Evolutionary conservation across 2,113 vertebrate species (phyloP), one percentile per base, ranked within the genome.

Genomic region (Erythrocercus mccallii): DNA sequence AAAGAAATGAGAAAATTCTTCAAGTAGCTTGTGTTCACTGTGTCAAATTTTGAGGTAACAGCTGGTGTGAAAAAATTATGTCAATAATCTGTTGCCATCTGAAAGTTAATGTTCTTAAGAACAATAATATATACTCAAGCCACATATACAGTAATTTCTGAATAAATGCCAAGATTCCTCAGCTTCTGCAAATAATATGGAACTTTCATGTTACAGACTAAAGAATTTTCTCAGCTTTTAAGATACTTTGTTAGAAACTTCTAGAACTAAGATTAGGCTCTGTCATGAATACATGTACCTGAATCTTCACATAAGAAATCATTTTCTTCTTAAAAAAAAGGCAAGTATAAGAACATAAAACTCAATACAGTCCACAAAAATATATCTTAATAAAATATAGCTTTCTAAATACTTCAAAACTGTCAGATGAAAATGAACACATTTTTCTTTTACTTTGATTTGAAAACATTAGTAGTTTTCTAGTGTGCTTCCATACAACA

Each of bases 201-300:
- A 73, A 23, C 16, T 61, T 81, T 16, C 9, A 58, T 19, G 47
- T 33, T 62, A 6, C 1, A 4, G 14, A 78, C 60, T 53, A 82
- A 77, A 78, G 6, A 45, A 47, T 58, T 57, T 25, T 18, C 24
- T 92, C 33, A 53, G 6, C 5, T 54, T 73, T 79, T 60, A 71
- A 28, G 30, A 54, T 15, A 65, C 0, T 10, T 23, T 11, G 24
- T 28, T 58, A n/a, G 35, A 60, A 94, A 72, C 4, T 64, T 79
- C 9, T 74, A 27, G 4, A 71, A 62, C n/a, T 64, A 76, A 62
- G 44, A 44, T 60, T 40, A 56, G 42, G 77, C 33, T 19, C 13
- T 54, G 23, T 38, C 9, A 14, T 35, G 12, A 79, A 71, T 48
- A 28, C 6, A 11, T 7, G 6, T 44, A 12, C 7, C 9, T 0